Base-by-base conservation (phyloP, 2,888 invertebrate genomes). In the Pediacus dermestoides region DNA sequence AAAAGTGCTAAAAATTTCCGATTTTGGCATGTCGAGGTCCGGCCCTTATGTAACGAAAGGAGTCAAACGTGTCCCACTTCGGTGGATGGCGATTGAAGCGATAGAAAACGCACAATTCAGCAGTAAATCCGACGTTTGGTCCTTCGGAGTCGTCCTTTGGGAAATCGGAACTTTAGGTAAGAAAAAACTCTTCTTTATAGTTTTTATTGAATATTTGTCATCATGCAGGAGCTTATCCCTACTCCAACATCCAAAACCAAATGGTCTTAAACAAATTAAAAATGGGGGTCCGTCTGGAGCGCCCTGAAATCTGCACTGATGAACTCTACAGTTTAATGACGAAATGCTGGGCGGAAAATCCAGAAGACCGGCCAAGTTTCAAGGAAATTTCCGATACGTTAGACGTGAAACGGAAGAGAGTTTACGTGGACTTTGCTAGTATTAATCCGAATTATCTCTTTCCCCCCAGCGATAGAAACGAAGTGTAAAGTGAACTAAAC, bases 1-100 rank as follows among this genome's bases (percentile, higher is more conserved):
- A n/a, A 83, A 83, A 39, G 72, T 73, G 0, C 68, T 88, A 12
- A 89, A 89, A 70, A 86, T 89, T 51, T 85, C 87, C 0, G 89
- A 89, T 66, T 88, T 89, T 61, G 89, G 89, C 0, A 74, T 89
- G 16, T 87, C 88, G 0, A 71, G 87, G 11, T 74, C 76, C 1
- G 87, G 85, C 0, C 74, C 84, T 4, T 89, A 89, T 58, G 80
- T 86, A 0, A 77, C 73, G 46, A 72, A 70, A 13, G 77, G 74
- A 60, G 63, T 72, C n/a, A 76, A 75, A 1, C 63, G 72, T 60
- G 63, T 88, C n/a, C 88, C 88, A 0, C 68, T 88, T 23, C 75
- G 88, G 2, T 89, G 89, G 89, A 74, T 88, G 61, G 82, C 88
- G 0, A 78, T 87, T 1, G 89, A 89, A 67, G 82, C 88, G 0